Percentiles rank a stretch among this genome's conserved stretches.
Evolutionary conservation across 1,140 invertebrate species (phyloP).

Genomic region (Achroia grisella): DNA sequence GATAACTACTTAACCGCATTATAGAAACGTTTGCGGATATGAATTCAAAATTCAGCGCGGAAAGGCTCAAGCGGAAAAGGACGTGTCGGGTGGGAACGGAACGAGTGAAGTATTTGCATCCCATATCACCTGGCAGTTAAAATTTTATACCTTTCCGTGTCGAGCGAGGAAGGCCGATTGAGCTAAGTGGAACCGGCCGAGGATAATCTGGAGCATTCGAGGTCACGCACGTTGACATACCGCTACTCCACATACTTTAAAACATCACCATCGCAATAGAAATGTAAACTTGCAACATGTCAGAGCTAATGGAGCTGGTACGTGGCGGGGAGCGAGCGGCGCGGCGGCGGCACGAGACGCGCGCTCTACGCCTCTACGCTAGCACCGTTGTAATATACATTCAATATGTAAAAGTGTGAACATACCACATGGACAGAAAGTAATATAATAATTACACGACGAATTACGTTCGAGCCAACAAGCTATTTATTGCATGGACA

Average conservation of each 20-base stretch:
- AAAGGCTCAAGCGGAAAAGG: slow-evolving; percentile 38
- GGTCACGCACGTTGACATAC: slow-evolving; percentile 68
- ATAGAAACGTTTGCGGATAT: not conserved
- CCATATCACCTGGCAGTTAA: slow-evolving; percentile 68
- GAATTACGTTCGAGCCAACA: slow-evolving; percentile 71
- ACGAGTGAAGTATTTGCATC: slow-evolving; percentile 61
- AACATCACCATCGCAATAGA: slow-evolving; percentile 62
- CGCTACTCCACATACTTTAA: slow-evolving; percentile 67
- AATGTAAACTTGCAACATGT: slow-evolving; percentile 64
- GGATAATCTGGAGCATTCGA: slow-evolving; percentile 67
- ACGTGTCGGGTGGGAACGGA: slow-evolving; percentile 47
- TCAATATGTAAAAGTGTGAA: slow-evolving; percentile 57
- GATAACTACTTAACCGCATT: slow-evolving; percentile 1
- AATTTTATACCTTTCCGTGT: slow-evolving; percentile 73
- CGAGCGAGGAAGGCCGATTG: slow-evolving; percentile 69
- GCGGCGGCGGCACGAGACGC: slow-evolving; percentile 19
- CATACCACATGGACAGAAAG: slow-evolving; percentile 68
- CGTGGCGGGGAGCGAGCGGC: slow-evolving; percentile 27
- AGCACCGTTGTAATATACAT: slow-evolving; percentile 37
- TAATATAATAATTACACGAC: slow-evolving; percentile 69
- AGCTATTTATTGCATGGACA: slow-evolving; percentile 67
- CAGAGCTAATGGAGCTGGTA: slow-evolving; percentile 55
- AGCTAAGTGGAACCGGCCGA: slow-evolving; percentile 66
- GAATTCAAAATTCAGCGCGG: slow-evolving; percentile 20
- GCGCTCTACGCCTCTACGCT: slow-evolving; percentile 50